These are phyloP conservation scores for Caenorhabditis becei DNA, from an alignment of 2,888 invertebrate species.

Conservation along the genomic window DNA sequence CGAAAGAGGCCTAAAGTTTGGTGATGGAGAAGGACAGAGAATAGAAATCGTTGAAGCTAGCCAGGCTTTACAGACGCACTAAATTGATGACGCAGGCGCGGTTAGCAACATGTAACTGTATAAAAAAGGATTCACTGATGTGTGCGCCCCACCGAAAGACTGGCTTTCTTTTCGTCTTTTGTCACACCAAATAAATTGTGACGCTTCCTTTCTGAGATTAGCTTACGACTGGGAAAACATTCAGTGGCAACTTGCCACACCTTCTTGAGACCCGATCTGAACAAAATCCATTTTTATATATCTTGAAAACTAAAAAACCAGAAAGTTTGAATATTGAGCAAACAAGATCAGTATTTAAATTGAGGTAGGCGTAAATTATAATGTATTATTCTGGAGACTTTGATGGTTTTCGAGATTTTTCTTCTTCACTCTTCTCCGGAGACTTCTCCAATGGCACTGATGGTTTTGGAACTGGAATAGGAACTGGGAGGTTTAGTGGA, in stretches of 20 bases:
- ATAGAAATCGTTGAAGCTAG: constrained; percentile 19
- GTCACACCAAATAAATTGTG: constrained; percentile 8
- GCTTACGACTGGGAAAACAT: background rate
- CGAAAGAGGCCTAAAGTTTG: constrained; percentile 25
- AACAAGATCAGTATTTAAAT: background rate
- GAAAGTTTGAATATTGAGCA: background rate
- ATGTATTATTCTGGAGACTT: constrained; percentile 18
- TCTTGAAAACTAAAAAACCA: no score
- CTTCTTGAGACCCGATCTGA: background rate
- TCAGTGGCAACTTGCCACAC: background rate
- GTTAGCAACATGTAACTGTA: constrained; percentile 54
- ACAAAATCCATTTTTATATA: no score
- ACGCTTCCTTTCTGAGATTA: background rate
- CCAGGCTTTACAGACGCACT: background rate
- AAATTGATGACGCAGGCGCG: constrained; percentile 40
- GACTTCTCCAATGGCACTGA: constrained; percentile 19
- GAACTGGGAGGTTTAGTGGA: background rate
- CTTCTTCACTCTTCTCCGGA: constrained; percentile 56
- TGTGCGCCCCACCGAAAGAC: background rate
- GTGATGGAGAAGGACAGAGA: constrained; percentile 37
- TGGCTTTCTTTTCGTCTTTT: constrained; percentile 12
- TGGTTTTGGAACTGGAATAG: constrained; percentile 3
- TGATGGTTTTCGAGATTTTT: constrained; percentile 18
- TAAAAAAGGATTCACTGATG: constrained; percentile 33
- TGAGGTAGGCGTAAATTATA: background rate